These are phyloP conservation scores for Alca torda DNA, from an alignment of 2,797 vertebrate genomes.

Conservation along the genomic window DNA sequence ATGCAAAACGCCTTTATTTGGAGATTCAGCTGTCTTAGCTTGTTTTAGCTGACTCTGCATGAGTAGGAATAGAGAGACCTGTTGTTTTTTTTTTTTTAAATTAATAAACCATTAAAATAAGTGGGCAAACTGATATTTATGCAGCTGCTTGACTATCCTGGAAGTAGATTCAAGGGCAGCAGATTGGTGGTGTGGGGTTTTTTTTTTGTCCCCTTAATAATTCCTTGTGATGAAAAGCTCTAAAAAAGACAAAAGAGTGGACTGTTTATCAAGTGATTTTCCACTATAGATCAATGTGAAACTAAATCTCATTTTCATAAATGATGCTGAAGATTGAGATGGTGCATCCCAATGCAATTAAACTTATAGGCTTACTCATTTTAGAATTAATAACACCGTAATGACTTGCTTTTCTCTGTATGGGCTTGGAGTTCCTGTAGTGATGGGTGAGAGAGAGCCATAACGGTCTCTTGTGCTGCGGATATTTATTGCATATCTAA, in stretches of 20 bases:
- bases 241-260: background rate
- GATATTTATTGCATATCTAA: background rate
- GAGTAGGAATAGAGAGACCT: background rate
- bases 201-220: background rate
- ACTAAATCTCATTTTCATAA: background rate
- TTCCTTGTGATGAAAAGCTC: background rate
- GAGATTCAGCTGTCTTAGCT: background rate
- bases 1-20: background rate
- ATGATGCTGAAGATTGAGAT: background rate
- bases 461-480: background rate
- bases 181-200: background rate
- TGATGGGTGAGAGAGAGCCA: background rate
- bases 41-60: slow-evolving; percentile 8
- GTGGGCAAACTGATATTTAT: background rate
- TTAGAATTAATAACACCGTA: background rate
- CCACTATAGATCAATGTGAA: background rate
- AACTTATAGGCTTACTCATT: background rate
- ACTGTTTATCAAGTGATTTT: background rate
- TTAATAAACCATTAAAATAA: background rate
- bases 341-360: background rate
- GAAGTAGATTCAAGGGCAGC: background rate
- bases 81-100: background rate
- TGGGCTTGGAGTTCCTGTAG: background rate
- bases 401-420: background rate
- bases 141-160: background rate